phyloP scores from a whole-genome alignment of 2,113 vertebrate genomes.

The Arizona elegans region DNA sequence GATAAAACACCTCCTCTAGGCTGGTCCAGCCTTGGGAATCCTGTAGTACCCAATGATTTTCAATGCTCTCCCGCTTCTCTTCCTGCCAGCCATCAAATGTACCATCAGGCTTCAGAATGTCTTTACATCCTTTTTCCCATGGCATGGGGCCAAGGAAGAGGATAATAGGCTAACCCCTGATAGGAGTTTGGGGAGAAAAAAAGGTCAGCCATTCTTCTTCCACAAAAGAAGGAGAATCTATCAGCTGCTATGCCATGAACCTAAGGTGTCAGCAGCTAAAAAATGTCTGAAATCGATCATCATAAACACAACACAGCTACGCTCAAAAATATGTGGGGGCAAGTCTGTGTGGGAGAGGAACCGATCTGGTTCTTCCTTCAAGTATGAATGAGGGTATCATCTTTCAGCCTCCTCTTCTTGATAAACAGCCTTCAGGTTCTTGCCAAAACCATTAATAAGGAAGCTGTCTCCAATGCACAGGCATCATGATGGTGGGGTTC shows the following conservation, averaged over 20 bases:
- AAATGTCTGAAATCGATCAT: constrained; percentile 38
- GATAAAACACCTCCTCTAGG: constrained; percentile 34
- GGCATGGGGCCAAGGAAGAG: constrained; percentile 46
- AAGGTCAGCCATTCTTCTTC: constrained; percentile 61
- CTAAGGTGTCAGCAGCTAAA: not conserved
- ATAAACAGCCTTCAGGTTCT: constrained; percentile 34
- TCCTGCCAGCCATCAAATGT: not conserved
- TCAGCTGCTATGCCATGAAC: constrained; percentile 49
- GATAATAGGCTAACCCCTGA: constrained; percentile 12
- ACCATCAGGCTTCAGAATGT: constrained; percentile 41
- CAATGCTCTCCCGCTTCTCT: constrained; percentile 33
- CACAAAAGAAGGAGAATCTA: constrained; percentile 55
- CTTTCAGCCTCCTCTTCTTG: constrained; percentile 10
- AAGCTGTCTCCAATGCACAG: not conserved
- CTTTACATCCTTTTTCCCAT: constrained; percentile 59
- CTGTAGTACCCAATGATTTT: constrained; percentile 55
- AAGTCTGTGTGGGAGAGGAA: not conserved
- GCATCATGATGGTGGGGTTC: constrained; percentile 20
- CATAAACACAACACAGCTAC: constrained; percentile 10
- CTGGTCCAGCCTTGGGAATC: not conserved
- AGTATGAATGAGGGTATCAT: constrained; percentile 24
- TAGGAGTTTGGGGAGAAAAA: constrained; percentile 48
- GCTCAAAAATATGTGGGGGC: not conserved
- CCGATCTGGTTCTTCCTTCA: constrained; percentile 10
- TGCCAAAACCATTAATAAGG: constrained; percentile 33